Conservation (phyloP, 2,113 vertebrate genomes). For the Cheilinus undulatus region DNA sequence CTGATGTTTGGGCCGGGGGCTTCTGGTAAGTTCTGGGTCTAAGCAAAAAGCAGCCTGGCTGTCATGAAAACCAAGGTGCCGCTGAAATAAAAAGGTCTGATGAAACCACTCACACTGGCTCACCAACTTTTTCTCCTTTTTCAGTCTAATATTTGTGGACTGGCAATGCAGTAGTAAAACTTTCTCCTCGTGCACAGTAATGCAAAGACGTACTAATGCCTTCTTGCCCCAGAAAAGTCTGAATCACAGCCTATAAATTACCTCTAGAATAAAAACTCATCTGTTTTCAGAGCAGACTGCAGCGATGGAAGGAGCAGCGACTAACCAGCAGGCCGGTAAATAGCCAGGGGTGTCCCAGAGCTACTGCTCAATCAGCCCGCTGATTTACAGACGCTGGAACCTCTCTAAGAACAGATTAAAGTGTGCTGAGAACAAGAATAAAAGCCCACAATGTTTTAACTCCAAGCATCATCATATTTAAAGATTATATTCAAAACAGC, state of each 20-base stretch:
- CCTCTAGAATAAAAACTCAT: constrained; percentile 13
- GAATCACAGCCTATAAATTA: constrained; percentile 13
- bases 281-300: neutral
- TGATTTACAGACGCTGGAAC: constrained; percentile 58
- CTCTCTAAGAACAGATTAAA: no score
- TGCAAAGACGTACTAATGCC: constrained; percentile 30
- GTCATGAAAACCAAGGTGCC: constrained; percentile 36
- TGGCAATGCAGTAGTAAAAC: constrained; percentile 26
- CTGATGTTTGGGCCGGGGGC: constrained; percentile 12
- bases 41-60: constrained; percentile 56
- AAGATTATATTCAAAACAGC: no score
- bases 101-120: constrained; percentile 20
- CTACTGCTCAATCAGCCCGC: constrained; percentile 36
- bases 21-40: constrained; percentile 25
- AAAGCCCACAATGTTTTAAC: no score
- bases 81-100: constrained; percentile 16
- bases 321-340: constrained; percentile 48
- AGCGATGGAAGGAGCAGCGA: constrained; percentile 45
- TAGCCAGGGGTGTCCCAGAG: constrained; percentile 49
- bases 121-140: constrained; percentile 18
- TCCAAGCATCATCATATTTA: no score
- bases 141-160: constrained; percentile 4
- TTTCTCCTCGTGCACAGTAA: neutral
- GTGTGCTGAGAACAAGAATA: no score
- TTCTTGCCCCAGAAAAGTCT: constrained; percentile 28